Conservation (phyloP, 2,888 invertebrate genomes). For the Melikaiella ostensackeni region DNA sequence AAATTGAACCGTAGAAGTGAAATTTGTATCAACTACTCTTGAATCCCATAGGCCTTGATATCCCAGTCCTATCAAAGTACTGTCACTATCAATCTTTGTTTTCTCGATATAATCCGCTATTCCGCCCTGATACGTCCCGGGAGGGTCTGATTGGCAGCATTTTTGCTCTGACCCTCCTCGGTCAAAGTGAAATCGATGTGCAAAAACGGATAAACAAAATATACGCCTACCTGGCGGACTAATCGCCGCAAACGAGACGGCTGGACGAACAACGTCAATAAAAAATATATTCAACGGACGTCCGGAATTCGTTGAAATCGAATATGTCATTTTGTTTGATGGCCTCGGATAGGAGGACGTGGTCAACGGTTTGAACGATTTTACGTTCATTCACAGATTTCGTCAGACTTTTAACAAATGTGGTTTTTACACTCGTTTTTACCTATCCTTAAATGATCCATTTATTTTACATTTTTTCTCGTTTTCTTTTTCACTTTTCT, state of each 20-base stretch:
- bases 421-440: not conserved
- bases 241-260: slow-evolving; percentile 45
- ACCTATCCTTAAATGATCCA: not conserved
- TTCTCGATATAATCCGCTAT: slow-evolving; percentile 7
- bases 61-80: not conserved
- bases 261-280: slow-evolving; percentile 40
- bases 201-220: slow-evolving; percentile 41
- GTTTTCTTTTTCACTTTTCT: not conserved
- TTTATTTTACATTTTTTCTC: not conserved
- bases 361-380: slow-evolving; percentile 11
- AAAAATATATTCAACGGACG: slow-evolving; percentile 38
- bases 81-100: slow-evolving; percentile 5
- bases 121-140: not conserved
- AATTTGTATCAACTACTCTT: not conserved
- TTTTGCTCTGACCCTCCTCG: slow-evolving; percentile 6
- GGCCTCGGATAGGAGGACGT: slow-evolving; percentile 3
- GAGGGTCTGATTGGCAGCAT: slow-evolving; percentile 9
- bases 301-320: slow-evolving; percentile 51
- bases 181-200: not conserved
- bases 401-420: not conserved
- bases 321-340: slow-evolving; percentile 55
- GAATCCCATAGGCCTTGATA: not conserved
- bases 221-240: slow-evolving; percentile 39
- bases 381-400: slow-evolving; percentile 9
- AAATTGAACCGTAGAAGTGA: not conserved